phyloP scores from a whole-genome alignment of 1,140 invertebrate species.

The Cyclargus thomasi region DNA sequence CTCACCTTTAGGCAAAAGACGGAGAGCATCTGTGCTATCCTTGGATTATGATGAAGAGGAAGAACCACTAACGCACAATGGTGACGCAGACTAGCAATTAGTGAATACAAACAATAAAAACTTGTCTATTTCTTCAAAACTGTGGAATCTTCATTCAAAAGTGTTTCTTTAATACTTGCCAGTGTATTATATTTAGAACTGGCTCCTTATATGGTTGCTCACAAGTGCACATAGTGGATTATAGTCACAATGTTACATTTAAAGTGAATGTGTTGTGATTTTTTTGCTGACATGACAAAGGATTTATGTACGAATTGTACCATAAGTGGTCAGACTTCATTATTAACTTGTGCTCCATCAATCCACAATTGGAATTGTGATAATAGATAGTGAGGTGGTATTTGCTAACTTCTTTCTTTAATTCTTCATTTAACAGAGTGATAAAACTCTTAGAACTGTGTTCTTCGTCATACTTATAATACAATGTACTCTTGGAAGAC shows the following conservation, averaged over 20 bases:
- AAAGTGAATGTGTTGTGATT: slow-evolving; percentile 10
- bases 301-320: not conserved
- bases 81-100: slow-evolving; percentile 59
- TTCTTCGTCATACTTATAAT: not conserved
- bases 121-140: not conserved
- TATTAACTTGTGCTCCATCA: not conserved
- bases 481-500: slow-evolving; percentile 44
- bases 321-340: not conserved
- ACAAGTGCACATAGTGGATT: not conserved
- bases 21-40: slow-evolving; percentile 81
- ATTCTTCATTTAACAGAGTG: not conserved
- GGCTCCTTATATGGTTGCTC: not conserved
- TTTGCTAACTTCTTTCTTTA: not conserved
- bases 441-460: not conserved
- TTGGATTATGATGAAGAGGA: slow-evolving; percentile 84
- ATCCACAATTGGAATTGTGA: not conserved
- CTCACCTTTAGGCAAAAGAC: slow-evolving; percentile 74
- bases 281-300: not conserved
- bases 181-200: slow-evolving; percentile 38
- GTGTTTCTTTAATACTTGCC: not conserved
- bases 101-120: slow-evolving; percentile 5
- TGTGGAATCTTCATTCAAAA: not conserved
- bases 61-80: slow-evolving; percentile 67
- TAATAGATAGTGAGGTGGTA: not conserved
- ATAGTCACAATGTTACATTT: not conserved